Conservation (phyloP, 2,113 vertebrate species). For the Triplophysa dalaica region DNA sequence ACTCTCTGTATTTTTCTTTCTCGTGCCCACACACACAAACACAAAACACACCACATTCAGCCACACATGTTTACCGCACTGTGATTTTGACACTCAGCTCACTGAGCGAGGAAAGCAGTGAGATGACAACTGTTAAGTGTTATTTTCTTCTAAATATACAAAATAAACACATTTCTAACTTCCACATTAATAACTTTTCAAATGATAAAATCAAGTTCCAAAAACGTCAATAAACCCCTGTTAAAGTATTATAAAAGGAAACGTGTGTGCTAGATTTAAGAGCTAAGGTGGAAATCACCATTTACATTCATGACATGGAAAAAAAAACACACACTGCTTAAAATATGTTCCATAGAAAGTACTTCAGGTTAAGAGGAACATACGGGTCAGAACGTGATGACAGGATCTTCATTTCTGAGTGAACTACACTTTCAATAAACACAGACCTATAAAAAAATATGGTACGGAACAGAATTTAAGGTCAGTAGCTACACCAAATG, state of each 20-base stretch:
- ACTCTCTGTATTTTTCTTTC: background rate
- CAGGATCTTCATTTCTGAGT: too few relatives aligned
- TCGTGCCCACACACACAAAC: constrained; percentile 11
- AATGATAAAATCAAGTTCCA: background rate
- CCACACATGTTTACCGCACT: constrained; percentile 21
- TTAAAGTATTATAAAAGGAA: background rate
- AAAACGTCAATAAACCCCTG: background rate
- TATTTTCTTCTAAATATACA: background rate
- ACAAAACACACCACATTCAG: constrained; percentile 26
- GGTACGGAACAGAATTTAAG: background rate
- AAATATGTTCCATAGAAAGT: too few relatives aligned
- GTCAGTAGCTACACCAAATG: background rate
- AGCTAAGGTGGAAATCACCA: background rate
- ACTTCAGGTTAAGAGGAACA: too few relatives aligned
- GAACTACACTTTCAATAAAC: background rate
- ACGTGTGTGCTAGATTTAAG: too few relatives aligned
- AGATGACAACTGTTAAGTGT: constrained; percentile 6
- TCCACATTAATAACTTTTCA: background rate
- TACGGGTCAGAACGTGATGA: too few relatives aligned
- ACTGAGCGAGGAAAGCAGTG: background rate
- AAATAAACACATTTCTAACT: background rate
- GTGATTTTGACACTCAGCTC: constrained; percentile 20
- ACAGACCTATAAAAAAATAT: background rate
- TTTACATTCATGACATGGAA: background rate
- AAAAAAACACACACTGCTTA: background rate